phyloP scores from a whole-genome alignment of 2,888 invertebrate genomes.

The Ischnura elegans region DNA sequence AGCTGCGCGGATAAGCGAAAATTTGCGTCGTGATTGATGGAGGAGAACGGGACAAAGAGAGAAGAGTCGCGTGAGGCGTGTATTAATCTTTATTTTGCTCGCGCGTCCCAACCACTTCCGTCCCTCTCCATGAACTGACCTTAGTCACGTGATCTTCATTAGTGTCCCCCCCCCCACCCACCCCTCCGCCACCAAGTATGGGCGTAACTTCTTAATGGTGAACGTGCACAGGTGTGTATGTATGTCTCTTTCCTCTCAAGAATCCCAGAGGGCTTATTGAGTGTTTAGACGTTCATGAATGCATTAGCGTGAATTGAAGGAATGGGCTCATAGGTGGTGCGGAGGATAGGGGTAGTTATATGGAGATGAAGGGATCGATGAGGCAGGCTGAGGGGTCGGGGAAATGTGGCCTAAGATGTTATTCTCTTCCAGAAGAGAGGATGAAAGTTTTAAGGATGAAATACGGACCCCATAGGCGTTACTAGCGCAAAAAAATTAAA shows the following conservation, averaged over 20 bases:
- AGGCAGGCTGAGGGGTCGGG: no score
- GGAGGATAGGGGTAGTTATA: neutral
- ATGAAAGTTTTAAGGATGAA: neutral
- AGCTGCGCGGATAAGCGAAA: no score
- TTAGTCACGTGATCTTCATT: constrained; percentile 63
- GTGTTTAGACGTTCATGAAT: neutral
- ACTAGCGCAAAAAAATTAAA: neutral
- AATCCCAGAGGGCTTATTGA: neutral
- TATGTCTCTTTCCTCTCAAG: constrained; percentile 10
- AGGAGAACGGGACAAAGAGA: neutral
- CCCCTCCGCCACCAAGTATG: neutral
- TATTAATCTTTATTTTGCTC: neutral
- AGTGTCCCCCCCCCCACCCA: neutral
- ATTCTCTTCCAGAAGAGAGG: neutral
- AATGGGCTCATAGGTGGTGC: neutral
- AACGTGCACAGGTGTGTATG: constrained; percentile 37
- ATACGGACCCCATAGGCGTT: neutral
- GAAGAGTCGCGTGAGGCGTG: neutral
- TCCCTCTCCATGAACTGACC: constrained; percentile 14
- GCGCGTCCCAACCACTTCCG: neutral
- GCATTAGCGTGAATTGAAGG: constrained; percentile 34
- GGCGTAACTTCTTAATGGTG: constrained; percentile 29
- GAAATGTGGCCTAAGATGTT: neutral
- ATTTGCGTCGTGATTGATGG: neutral
- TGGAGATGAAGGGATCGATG: neutral